Evolutionary conservation across 2,797 vertebrate species (phyloP).

Genomic region (Pipistrellus pipistrellus): DNA sequence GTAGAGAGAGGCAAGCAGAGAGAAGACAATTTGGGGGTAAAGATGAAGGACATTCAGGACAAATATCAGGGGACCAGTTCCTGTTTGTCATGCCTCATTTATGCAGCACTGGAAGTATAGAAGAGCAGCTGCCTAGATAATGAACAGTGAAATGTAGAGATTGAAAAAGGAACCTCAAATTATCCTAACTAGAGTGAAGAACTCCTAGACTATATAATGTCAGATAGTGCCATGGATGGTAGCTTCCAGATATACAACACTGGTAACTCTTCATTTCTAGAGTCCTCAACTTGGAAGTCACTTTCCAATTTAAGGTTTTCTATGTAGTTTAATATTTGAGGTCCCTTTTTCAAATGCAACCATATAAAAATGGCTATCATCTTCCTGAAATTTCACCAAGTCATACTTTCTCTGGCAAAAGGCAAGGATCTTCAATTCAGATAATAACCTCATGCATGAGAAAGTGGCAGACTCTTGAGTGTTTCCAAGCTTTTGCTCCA

Average conservation of each 20-base stretch:
- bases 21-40: background rate
- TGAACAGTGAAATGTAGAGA: conserved; percentile 49
- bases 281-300: background rate
- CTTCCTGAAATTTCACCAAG: conserved; percentile 10
- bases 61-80: background rate
- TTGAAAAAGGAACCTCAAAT: conserved; percentile 55
- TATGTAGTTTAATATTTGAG: background rate
- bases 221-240: background rate
- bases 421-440: background rate
- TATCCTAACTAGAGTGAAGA: conserved; percentile 25
- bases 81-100: background rate
- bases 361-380: background rate
- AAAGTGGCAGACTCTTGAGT: background rate
- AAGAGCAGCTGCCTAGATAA: background rate
- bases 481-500: background rate
- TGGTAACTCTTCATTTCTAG: conserved; percentile 34
- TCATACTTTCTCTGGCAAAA: conserved; percentile 17
- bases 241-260: background rate
- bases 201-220: background rate
- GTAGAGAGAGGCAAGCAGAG: background rate
- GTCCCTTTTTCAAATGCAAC: background rate
- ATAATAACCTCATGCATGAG: background rate
- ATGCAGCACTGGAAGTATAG: background rate
- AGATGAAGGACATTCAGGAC: background rate
- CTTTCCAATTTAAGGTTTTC: conserved; percentile 6